Conservation (phyloP, 1,140 invertebrate species). For the Chlorops oryzae region DNA sequence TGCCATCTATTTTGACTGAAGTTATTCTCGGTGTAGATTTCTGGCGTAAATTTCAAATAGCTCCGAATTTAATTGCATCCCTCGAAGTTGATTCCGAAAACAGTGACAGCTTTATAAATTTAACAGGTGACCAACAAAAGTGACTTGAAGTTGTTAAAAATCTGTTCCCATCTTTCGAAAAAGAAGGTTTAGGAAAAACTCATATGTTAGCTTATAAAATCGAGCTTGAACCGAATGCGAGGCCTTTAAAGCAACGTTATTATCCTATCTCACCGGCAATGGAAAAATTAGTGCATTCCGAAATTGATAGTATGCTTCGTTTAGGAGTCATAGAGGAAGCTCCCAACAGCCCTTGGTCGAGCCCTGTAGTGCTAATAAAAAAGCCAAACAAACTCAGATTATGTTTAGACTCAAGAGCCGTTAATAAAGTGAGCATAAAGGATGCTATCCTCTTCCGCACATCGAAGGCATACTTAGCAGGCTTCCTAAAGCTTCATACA, state of each 20-base stretch:
- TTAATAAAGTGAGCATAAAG: constrained; percentile 40
- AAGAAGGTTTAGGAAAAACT: constrained; percentile 8
- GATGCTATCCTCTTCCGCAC: constrained; percentile 31
- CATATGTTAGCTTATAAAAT: constrained; percentile 4
- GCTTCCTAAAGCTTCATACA: constrained; percentile 28
- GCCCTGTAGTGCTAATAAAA: constrained; percentile 5
- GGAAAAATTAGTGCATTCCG: constrained; percentile 5
- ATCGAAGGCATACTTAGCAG: constrained; percentile 34
- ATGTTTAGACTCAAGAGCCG: constrained; percentile 41
- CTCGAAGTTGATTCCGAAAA: too few species aligned
- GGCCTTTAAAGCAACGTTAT: constrained; percentile 10
- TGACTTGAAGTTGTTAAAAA: background rate
- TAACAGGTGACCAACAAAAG: too few species aligned
- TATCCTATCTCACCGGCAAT: constrained; percentile 9
- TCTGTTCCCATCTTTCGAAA: background rate
- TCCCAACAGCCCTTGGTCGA: constrained; percentile 6
- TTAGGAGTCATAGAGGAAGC: constrained; percentile 6
- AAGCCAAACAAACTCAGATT: constrained; percentile 23
- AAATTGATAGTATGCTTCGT: constrained; percentile 6
- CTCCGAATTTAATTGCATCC: background rate
- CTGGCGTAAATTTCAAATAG: background rate
- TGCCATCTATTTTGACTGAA: background rate
- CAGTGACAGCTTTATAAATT: too few species aligned
- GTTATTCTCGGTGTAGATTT: constrained; percentile 1
- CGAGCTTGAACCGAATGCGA: background rate